Conservation (phyloP, 2,797 vertebrate species). For the Spizella passerina region DNA sequence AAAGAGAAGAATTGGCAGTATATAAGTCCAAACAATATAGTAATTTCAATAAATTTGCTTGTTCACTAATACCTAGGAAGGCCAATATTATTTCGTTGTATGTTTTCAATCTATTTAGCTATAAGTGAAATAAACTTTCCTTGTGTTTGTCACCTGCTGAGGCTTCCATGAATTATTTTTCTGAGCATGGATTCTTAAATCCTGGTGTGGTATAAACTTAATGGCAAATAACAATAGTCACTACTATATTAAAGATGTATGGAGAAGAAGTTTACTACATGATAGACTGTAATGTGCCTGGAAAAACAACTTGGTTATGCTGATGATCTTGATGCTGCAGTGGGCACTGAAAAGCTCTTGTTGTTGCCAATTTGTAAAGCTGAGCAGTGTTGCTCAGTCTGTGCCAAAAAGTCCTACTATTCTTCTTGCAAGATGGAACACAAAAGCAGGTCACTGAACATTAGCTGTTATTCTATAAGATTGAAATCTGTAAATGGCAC, state of each 20-base stretch:
- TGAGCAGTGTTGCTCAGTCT: not conserved
- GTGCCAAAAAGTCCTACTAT: not conserved
- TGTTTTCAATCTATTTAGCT: not conserved
- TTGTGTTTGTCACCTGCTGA: not conserved
- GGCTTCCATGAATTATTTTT: not conserved
- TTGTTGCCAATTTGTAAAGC: not conserved
- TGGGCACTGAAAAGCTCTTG: constrained; percentile 36
- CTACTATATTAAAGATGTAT: not conserved
- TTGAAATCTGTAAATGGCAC: not conserved
- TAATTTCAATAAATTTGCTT: not conserved
- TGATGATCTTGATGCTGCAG: not conserved
- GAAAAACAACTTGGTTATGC: not conserved
- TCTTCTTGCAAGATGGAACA: not conserved
- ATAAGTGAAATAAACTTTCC: not conserved
- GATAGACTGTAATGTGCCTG: not conserved
- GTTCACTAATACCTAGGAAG: not conserved
- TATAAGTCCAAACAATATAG: not conserved
- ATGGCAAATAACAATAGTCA: not conserved
- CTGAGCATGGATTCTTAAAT: not conserved
- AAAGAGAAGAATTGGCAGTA: not conserved
- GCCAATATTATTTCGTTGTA: not conserved
- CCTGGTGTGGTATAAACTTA: not conserved
- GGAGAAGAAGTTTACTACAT: not conserved
- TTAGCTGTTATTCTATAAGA: not conserved
- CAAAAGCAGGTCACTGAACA: not conserved